Evolutionary conservation across 2,888 invertebrate genomes (phyloP).

Genomic region (Drosophila histrio): DNA sequence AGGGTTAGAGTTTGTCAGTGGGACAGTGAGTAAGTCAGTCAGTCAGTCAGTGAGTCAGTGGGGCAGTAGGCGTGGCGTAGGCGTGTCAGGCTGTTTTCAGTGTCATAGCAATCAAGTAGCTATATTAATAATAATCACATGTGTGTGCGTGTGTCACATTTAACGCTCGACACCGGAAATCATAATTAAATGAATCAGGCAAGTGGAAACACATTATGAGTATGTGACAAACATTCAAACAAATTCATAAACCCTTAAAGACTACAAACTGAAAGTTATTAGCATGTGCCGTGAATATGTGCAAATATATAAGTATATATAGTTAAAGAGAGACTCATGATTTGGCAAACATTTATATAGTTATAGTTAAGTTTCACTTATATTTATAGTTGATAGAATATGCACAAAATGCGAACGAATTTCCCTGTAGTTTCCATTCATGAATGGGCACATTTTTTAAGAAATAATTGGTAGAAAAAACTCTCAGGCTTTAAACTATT

Average conservation of each 20-base stretch:
- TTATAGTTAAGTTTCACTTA: no score
- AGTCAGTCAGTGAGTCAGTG: no score
- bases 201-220: conserved; percentile 50
- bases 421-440: no score
- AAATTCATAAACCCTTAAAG: neutral
- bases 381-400: no score
- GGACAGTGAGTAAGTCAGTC: no score
- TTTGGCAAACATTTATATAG: no score
- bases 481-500: no score
- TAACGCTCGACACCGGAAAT: conserved; percentile 54
- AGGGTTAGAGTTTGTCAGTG: neutral
- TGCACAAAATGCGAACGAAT: no score
- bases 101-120: conserved; percentile 59
- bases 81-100: conserved; percentile 36
- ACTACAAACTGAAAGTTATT: neutral
- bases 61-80: neutral
- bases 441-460: no score
- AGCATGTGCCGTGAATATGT: neutral
- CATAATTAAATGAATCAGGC: conserved; percentile 74
- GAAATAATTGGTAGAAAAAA: no score
- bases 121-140: conserved; percentile 41
- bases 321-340: no score
- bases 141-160: conserved; percentile 1
- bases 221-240: conserved; percentile 31
- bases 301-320: no score